phyloP scores from a whole-genome alignment of 2,113 vertebrate genomes.

The Notothenia coriiceps region DNA sequence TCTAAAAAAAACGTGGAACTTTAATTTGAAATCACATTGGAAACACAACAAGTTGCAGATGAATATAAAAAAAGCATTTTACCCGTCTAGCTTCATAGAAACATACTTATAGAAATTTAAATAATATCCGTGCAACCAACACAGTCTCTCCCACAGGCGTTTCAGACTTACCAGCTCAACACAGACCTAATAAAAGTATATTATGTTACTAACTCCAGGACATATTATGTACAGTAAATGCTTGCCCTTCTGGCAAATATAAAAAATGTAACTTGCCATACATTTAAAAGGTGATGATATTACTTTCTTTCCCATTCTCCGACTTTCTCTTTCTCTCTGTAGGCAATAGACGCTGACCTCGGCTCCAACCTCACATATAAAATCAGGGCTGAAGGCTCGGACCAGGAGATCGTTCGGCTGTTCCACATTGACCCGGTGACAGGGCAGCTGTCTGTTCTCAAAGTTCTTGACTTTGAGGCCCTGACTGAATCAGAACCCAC shows the following conservation, averaged over 20 bases:
- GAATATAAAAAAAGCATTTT: not conserved
- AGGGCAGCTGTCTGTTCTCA: constrained; percentile 87
- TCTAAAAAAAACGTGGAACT: not conserved
- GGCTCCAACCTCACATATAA: constrained; percentile 90
- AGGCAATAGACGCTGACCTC: constrained; percentile 94
- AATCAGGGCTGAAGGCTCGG: constrained; percentile 82
- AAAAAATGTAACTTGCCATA: constrained; percentile 31
- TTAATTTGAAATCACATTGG: constrained; percentile 7
- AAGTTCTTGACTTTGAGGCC: constrained; percentile 92
- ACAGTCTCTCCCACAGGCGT: constrained; percentile 21
- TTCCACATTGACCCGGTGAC: constrained; percentile 89
- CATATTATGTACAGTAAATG: not conserved
- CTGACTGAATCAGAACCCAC: constrained; percentile 84
- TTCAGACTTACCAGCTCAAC: constrained; percentile 2
- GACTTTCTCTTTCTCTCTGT: constrained; percentile 14
- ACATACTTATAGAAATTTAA: constrained; percentile 9
- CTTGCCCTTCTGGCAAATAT: constrained; percentile 27
- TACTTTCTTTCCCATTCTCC: constrained; percentile 6
- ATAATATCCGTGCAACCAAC: constrained; percentile 1
- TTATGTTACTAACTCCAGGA: not conserved
- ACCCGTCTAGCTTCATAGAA: not conserved
- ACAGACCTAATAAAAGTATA: constrained; percentile 28
- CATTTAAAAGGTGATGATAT: constrained; percentile 10
- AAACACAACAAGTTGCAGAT: not conserved
- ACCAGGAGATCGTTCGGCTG: constrained; percentile 80